These are phyloP conservation scores for Archips crataeganus DNA, from an alignment of 2,888 invertebrate genomes.

Conservation along the genomic window DNA sequence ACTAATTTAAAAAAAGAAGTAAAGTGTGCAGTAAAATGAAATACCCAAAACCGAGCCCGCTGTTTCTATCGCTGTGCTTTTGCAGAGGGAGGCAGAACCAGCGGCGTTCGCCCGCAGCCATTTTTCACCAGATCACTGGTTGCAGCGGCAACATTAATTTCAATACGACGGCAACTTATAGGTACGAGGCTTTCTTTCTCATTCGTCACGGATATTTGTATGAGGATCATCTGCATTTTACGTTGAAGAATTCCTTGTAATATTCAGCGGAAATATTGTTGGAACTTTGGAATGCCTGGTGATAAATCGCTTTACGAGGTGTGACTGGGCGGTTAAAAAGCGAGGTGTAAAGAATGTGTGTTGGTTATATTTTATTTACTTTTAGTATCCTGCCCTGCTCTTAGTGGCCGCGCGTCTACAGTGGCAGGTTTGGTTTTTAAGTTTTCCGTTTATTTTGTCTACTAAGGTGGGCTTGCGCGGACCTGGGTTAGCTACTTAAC, in stretches of 20 bases:
- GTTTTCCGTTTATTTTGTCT: too few relatives aligned
- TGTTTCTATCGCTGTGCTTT: neutral
- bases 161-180: conserved; percentile 44
- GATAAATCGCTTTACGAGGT: neutral
- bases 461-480: neutral
- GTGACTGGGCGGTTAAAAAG: neutral
- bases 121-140: conserved; percentile 52
- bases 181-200: conserved; percentile 7
- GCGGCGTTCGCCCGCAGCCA: conserved; percentile 45
- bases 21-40: neutral
- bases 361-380: too few relatives aligned
- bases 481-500: neutral
- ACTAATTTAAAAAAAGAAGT: too few relatives aligned
- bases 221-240: conserved; percentile 18
- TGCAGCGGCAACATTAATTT: conserved; percentile 49
- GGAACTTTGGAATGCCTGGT: neutral
- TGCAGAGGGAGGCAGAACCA: conserved; percentile 43
- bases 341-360: too few relatives aligned
- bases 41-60: neutral
- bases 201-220: conserved; percentile 13
- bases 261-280: conserved; percentile 5
- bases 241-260: conserved; percentile 3
- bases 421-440: too few relatives aligned
- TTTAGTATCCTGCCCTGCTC: too few relatives aligned
- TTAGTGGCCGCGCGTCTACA: too few relatives aligned